Evolutionary conservation across 2,113 vertebrate species (phyloP), one percentile per base, ranked within the genome.

Genomic region (Ophthalmolycus amberensis): DNA sequence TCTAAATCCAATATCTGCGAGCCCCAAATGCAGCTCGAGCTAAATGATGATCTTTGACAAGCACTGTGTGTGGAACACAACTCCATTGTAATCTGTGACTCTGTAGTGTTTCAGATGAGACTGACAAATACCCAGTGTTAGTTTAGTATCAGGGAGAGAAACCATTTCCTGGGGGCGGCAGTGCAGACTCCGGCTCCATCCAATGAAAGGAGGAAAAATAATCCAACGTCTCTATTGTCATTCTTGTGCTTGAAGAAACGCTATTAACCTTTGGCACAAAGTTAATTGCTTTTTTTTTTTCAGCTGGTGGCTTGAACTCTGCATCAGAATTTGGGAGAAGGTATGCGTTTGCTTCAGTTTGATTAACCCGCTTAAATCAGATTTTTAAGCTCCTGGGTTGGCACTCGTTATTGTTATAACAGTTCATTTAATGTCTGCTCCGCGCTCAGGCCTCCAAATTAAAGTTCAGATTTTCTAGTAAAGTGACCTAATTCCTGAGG

Each of bases 201-300:
- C 88, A 82, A 60, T 54, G 29, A 87, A 90, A 71, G 82, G 73
- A 80, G 66, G 44, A 68, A 80, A 80, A 91, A 88, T 83, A 90
- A 91, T 89, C 77, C 82, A 63, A 83, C 48, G 80, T 83, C 69
- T 89, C 64, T 62, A 40, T 62, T 34, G 82, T 71, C 44, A 83
- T 88, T 92, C 59, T 88, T 90, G 86, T 83, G 72, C 82, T 71
- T 71, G 37, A 75, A 79, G 80, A 89, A 93, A 92, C 62, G 75
- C 72, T 87, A 88, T 93, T 94, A 92, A 92, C 92, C 92, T 94
- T 92, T 93, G 88, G 76, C 91, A 88, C 88, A 32, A 34, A 79
- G 73, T 92, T 94, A 92, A 94, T 92, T 91, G 89, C 88, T 86
- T 91, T 84, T 68, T 58, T 34, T 37, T 25, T 88, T 87, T 75